Conservation (phyloP, 2,888 invertebrate species). For the Scotopteryx bipunctaria region DNA sequence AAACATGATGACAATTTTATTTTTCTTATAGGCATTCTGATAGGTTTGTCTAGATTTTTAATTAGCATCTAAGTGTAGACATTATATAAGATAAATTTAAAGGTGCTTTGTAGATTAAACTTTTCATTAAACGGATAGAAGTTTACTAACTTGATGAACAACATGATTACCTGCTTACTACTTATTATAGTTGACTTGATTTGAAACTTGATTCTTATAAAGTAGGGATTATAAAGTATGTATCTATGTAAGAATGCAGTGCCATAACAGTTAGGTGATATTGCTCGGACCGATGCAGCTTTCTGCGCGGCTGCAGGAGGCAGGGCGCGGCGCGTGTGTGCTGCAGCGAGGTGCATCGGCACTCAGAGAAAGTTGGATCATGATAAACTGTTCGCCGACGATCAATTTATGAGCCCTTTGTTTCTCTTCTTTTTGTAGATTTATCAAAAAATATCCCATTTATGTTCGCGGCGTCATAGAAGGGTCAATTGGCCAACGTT, state of each 20-base stretch:
- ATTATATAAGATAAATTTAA: no score
- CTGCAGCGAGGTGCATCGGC: constrained; percentile 51
- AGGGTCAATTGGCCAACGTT: constrained; percentile 52
- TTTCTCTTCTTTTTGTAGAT: constrained; percentile 78
- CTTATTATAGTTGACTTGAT: not conserved
- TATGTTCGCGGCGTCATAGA: constrained; percentile 52
- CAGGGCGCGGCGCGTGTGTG: constrained; percentile 42
- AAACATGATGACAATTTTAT: no score
- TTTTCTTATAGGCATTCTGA: no score
- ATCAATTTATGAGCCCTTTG: constrained; percentile 81
- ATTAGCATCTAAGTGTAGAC: no score
- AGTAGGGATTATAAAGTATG: constrained; percentile 9
- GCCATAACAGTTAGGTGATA: constrained; percentile 35
- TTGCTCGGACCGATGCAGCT: constrained; percentile 32
- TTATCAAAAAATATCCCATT: constrained; percentile 71
- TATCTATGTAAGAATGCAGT: constrained; percentile 29
- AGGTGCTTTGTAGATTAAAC: no score
- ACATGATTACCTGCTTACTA: no score
- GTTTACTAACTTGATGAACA: no score
- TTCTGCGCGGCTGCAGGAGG: constrained; percentile 22
- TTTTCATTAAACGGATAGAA: no score
- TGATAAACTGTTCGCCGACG: constrained; percentile 69
- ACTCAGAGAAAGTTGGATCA: constrained; percentile 77
- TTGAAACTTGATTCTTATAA: constrained; percentile 13
- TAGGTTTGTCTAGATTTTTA: no score